Base-by-base conservation (phyloP, 2,113 vertebrate species). In the Felis catus region DNA sequence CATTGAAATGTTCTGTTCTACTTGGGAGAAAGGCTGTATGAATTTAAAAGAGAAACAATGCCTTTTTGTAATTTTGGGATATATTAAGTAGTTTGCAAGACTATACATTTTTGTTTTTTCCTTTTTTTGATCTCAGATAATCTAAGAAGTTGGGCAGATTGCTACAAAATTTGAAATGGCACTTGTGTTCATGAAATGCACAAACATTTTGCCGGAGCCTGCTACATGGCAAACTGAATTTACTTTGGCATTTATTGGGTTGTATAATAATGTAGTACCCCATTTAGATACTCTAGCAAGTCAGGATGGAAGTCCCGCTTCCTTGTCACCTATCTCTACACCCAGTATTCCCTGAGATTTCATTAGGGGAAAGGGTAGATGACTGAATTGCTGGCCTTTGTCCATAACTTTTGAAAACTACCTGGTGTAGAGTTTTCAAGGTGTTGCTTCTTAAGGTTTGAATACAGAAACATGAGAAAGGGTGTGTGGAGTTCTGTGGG, bases 71-170 rank as follows among this genome's bases (percentile, higher is more conserved):
- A 41, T 31, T 85, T 81, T 78, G n/a, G 33, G 25, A n/a, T 79
- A 71, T 92, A 84, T 92, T 79, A 90, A 91, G 29, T 90, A 68
- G 33, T 97, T 86, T 51, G 48, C 76, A 95, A 15, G 13, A 53
- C 36, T 66, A 83, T 65, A 76, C 39, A 36, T n/a, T 88, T 87
- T 78, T 27, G 31, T 84, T 74, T 90, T 16, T 21, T 7, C 53
- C 58, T 23, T 23, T 70, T 83, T 91, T 71, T 83, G 5, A 83
- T 86, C 48, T 95, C 81, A n/a, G 61, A 41, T 36, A 55, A 82
- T 84, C 1, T 27, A 63, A 89, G 53, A 31, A 91, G 7, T 66
- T 91, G 63, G 36, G 16, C 7, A 91, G 31, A 85, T 95, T 93
- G 16, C 63, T 82, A 31, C 25, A 65, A 15, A 48, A 39, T 88